A percentile compares a stretch with the other conserved stretches of the same genome.
phyloP scores from a whole-genome alignment of 2,888 invertebrate species.

The Mimumesa dahlbomi region DNA sequence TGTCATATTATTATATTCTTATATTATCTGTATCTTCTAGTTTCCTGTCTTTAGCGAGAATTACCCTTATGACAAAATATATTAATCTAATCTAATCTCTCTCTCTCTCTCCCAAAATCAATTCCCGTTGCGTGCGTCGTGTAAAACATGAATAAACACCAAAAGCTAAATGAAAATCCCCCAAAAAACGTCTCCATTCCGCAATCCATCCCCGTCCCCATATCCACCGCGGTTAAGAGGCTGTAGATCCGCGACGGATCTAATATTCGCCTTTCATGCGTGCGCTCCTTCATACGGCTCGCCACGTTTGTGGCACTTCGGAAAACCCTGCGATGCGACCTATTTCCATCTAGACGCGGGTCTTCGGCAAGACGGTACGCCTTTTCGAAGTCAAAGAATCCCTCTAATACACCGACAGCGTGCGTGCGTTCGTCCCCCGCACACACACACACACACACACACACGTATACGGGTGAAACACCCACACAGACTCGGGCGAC shows the following conservation, averaged over 20 bases:
- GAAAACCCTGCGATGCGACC: conserved; percentile 45
- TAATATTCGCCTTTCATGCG: conserved; percentile 8
- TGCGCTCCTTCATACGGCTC: background rate
- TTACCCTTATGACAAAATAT: too few species aligned
- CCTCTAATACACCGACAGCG: conserved; percentile 30
- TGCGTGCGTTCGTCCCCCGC: conserved; percentile 22
- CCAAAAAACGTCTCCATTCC: background rate
- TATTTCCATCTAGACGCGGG: conserved; percentile 20
- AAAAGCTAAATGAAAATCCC: background rate
- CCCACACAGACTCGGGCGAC: conserved; percentile 7
- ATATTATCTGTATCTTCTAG: too few species aligned
- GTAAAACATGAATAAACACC: too few species aligned
- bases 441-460: conserved; percentile 26
- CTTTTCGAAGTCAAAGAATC: conserved; percentile 35
- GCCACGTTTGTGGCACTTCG: conserved; percentile 20
- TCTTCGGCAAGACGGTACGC: conserved; percentile 20
- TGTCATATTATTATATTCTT: too few species aligned
- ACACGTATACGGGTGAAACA: background rate
- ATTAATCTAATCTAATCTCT: too few species aligned
- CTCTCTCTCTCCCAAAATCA: too few species aligned
- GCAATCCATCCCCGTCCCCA: background rate
- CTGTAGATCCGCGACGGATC: conserved; percentile 18
- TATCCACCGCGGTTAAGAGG: background rate
- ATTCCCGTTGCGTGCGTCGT: too few species aligned
- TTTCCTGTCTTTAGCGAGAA: too few species aligned